phyloP scores from a whole-genome alignment of 2,888 invertebrate species.

The Clepsis dumicolana region DNA sequence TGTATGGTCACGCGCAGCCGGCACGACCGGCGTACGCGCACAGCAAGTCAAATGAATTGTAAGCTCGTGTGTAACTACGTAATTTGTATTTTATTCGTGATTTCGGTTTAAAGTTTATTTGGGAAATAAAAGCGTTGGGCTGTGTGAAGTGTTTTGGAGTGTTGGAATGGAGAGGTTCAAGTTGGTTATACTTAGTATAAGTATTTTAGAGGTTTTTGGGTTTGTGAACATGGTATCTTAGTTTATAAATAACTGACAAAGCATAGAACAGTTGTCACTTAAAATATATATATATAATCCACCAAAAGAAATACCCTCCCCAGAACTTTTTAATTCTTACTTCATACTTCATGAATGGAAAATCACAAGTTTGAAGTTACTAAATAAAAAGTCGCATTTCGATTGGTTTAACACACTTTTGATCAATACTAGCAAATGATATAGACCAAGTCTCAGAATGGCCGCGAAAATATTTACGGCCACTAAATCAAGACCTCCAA shows the following conservation, averaged over 20 bases:
- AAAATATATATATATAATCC: too few relatives aligned
- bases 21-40: slow-evolving; percentile 77
- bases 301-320: too few relatives aligned
- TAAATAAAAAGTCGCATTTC: too few relatives aligned
- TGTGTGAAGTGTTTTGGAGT: slow-evolving; percentile 28
- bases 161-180: background rate
- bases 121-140: slow-evolving; percentile 25
- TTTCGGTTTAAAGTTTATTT: slow-evolving; percentile 40
- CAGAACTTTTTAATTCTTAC: too few relatives aligned
- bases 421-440: background rate
- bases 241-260: background rate
- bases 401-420: too few relatives aligned
- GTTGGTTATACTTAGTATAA: background rate
- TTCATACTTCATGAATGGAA: too few relatives aligned
- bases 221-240: background rate
- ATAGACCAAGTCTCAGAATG: too few relatives aligned
- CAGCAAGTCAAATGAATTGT: slow-evolving; percentile 65
- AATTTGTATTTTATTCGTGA: slow-evolving; percentile 43
- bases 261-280: background rate
- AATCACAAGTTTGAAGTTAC: too few relatives aligned
- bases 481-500: background rate
- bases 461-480: background rate
- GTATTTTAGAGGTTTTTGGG: background rate
- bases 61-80: slow-evolving; percentile 37
- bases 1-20: slow-evolving; percentile 66